Evolutionary conservation across 2,797 vertebrate species (phyloP), one percentile per base, ranked within the genome.

Genomic region (Pseudopleuronectes americanus): DNA sequence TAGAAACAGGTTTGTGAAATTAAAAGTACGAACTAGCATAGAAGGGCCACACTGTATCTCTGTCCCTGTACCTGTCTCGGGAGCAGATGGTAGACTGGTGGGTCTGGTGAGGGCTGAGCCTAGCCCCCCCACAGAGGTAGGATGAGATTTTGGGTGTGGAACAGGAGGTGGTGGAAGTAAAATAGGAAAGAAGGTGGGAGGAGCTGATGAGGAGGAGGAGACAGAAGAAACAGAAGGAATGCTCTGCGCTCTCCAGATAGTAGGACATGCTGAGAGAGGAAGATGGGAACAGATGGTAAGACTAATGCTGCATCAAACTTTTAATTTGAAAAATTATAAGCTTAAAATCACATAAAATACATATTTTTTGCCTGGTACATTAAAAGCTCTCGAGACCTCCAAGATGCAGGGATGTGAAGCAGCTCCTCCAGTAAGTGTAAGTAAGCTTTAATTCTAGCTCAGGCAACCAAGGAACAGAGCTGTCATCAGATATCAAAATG

Each of bases 81-180:
- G 74, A 64, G 92, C 89, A 76, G 90, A 92, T 1, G 94, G 94
- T 57, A 95, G 89, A 72, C 92, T 95, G 64, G 84, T 90, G 62
- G 94, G 93, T 62, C 76, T 85, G 71, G 87, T 94, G 51, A 91
- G 91, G 48, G 63, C 38, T 8, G 81, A 84, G 65, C 84, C 80
- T 6, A 77, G 45, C 57, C 86, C 84, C 41, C 75, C 83, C 68
- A 74, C 17, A 41, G 84, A 79, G 49, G 69, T 48, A 17, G 64
- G 53, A 51, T 14, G 64, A 62, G 77, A 6, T 75, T 84, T 90
- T 45, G 87, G 81, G n/a, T 65, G 79, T 51, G 61, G 24, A 74
- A 79, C 47, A 63, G 76, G 51, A 28, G 38, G 60, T 3, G 52
- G 54, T 41, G 71, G 76, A 71, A 55, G 77, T 33, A 83, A 14